Conservation (phyloP, 1,140 invertebrate genomes). For the Mylabris phalerata region DNA sequence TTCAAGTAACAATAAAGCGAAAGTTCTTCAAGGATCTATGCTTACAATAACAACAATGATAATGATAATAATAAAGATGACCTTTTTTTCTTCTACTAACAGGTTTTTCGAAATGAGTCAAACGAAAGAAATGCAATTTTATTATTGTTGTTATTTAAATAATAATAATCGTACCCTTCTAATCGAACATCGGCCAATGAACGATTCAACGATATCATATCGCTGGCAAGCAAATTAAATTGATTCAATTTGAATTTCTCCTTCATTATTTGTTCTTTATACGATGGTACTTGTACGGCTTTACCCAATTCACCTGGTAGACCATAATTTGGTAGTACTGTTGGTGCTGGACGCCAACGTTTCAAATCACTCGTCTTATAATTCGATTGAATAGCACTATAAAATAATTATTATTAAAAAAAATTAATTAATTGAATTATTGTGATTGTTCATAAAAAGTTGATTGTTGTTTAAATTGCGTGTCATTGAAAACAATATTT, state of each 20-base stretch:
- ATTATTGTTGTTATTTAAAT: neutral
- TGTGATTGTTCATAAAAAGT: neutral
- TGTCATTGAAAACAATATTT: too few species aligned
- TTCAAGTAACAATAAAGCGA: neutral
- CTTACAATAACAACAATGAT: too few species aligned
- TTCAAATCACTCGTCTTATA: constrained; percentile 52
- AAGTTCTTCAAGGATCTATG: neutral
- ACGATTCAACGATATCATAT: constrained; percentile 95
- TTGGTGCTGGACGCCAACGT: constrained; percentile 64
- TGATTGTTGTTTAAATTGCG: too few species aligned
- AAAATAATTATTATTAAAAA: constrained; percentile 1
- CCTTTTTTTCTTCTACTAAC: too few species aligned
- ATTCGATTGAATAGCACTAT: constrained; percentile 19
- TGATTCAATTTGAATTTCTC: constrained; percentile 97
- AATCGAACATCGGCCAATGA: constrained; percentile 91
- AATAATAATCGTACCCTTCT: constrained; percentile 61
- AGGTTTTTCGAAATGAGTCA: too few species aligned
- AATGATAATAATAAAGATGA: too few species aligned
- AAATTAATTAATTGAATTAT: constrained; percentile 1
- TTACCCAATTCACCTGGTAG: constrained; percentile 83
- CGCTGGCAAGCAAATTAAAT: constrained; percentile 96
- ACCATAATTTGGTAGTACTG: constrained; percentile 59
- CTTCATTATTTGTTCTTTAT: constrained; percentile 80
- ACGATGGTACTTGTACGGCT: constrained; percentile 76
- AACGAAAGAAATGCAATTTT: neutral